Evolutionary conservation across 2,888 invertebrate species (phyloP).

Genomic region (Aphrophora alni): DNA sequence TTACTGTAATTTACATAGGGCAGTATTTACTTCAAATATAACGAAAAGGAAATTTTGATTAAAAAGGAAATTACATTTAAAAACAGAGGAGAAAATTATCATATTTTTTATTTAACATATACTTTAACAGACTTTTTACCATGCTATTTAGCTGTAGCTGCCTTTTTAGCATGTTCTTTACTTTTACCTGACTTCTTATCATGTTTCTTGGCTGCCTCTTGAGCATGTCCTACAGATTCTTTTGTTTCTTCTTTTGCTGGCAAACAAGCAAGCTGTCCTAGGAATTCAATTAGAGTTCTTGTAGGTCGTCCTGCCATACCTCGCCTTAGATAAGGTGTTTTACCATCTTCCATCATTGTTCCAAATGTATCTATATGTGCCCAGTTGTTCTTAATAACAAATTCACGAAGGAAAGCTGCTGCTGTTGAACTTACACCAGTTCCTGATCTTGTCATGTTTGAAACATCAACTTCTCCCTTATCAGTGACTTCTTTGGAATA

Average conservation of each 20-base stretch:
- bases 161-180: background rate
- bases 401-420: slow-evolving; percentile 68
- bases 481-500: slow-evolving; percentile 34
- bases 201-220: background rate
- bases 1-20: no score
- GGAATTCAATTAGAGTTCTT: slow-evolving; percentile 72
- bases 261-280: slow-evolving; percentile 60
- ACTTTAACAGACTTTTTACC: background rate
- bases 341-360: slow-evolving; percentile 70
- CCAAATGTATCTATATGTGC: slow-evolving; percentile 82
- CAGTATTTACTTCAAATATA: no score
- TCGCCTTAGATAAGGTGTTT: slow-evolving; percentile 63
- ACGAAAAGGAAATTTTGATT: no score
- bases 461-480: slow-evolving; percentile 6
- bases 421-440: background rate
- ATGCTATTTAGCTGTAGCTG: background rate
- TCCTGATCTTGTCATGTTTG: slow-evolving; percentile 11
- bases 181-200: background rate
- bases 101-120: no score
- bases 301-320: slow-evolving; percentile 83
- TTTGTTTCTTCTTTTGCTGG: background rate
- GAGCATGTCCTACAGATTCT: background rate
- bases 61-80: no score
- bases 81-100: no score
- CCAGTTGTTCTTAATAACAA: slow-evolving; percentile 78